Conservation (phyloP, 2,113 vertebrate species). For the Tricholaema leucomelas region DNA sequence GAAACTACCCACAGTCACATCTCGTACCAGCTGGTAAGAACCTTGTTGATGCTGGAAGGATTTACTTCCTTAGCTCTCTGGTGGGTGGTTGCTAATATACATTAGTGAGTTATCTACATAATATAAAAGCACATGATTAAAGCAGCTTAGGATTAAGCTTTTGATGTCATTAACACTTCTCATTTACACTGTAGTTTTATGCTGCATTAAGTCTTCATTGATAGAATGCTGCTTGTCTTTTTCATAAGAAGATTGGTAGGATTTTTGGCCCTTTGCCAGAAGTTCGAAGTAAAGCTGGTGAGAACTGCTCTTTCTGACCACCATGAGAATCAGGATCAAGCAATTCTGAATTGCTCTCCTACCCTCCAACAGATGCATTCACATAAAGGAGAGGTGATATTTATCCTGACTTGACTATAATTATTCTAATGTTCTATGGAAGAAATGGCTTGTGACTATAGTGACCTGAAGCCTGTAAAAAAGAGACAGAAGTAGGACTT, state of each 20-base stretch:
- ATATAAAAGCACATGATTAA: background rate
- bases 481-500: background rate
- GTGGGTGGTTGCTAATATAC: background rate
- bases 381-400: background rate
- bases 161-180: background rate
- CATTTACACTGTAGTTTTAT: background rate
- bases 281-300: background rate
- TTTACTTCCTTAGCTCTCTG: background rate
- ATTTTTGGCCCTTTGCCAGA: fast-evolving
- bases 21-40: background rate
- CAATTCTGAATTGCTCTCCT: background rate
- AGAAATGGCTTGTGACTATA: background rate
- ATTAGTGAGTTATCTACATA: background rate
- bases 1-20: background rate
- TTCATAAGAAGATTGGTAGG: background rate
- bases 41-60: background rate
- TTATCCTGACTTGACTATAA: background rate
- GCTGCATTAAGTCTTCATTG: background rate
- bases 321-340: background rate
- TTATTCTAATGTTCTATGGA: background rate
- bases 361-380: too few relatives aligned
- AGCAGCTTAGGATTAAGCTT: background rate
- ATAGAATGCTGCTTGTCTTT: background rate
- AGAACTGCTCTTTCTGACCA: background rate
- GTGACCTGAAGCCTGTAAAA: background rate